Base-by-base conservation (phyloP, 2,888 invertebrate genomes). In the Strigamia maritima region DNA sequence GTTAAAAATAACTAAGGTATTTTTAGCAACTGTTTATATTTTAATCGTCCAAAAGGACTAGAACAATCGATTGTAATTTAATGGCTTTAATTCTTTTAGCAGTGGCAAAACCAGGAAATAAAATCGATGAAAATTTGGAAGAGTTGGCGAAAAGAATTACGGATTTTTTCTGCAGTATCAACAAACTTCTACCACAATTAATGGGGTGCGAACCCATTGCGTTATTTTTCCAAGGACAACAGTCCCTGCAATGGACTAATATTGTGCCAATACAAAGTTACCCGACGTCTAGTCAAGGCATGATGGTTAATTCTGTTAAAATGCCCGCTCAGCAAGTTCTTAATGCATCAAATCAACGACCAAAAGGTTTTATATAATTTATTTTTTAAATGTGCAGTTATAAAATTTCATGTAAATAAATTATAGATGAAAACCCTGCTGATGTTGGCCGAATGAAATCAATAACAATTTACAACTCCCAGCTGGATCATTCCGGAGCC, bases 381-480 rank as follows among this genome's bases (percentile, higher is more conserved):
- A 10, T 19, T 74, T 10, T 2, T 12, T 24, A 31, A 35, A 2
- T 31, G 0, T n/a, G 6, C n/a, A 31, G 2, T 22, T 16, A 22
- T 38, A 2, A 40, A 19, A 38, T 1, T 8, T 24, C n/a, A 40
- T 3, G 31, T 38, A 22, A 75, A 75, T 35, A 31, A 35, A 31
- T 75, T 75, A 1, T 35, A 75, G 40, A 75, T 26, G 70, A 70
- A 24, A 28, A 4, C 14, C 28, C 28, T 28, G 31, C 77, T 22
- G 77, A 77, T 12, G 24, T 38, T 8, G 77, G 77, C 7, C 26
- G 77, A 24, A 22, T 77, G 40, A 77, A 77, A 77, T 77, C 77
- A 4, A 28, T 77, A 26, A 77, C 77, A 24, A 77, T 77, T 49
- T 77, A 77, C 49, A 77, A 77, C 28, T 77, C 77, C 4, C 77